Conservation (phyloP, 2,113 vertebrate species). For the Bostrychus sinensis region DNA sequence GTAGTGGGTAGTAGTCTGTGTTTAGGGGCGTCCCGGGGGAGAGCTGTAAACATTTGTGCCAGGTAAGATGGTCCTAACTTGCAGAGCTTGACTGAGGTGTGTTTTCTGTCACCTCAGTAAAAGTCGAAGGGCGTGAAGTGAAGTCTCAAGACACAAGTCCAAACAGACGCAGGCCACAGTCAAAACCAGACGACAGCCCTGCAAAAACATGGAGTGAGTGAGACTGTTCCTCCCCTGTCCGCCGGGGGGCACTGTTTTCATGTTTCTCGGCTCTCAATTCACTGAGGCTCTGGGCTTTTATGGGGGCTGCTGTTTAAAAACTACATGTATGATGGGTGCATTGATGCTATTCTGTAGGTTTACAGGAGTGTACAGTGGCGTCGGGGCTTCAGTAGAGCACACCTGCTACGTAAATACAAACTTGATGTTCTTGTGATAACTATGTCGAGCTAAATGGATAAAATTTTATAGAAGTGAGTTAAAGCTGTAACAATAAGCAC, state of each 20-base stretch:
- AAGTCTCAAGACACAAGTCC: slow-evolving; percentile 68
- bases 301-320: neutral
- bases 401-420: neutral
- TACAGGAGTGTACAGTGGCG: neutral
- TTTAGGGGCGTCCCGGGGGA: neutral
- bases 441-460: neutral
- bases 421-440: neutral
- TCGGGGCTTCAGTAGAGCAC: neutral
- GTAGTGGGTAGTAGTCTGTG: neutral
- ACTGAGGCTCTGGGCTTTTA: slow-evolving; percentile 8
- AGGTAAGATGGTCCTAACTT: slow-evolving; percentile 70
- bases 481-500: no score
- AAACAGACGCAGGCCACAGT: slow-evolving; percentile 67
- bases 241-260: slow-evolving; percentile 32
- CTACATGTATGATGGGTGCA: neutral
- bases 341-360: no score
- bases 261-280: slow-evolving; percentile 25
- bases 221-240: slow-evolving; percentile 54
- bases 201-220: slow-evolving; percentile 82
- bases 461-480: neutral
- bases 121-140: slow-evolving; percentile 69
- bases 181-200: slow-evolving; percentile 73
- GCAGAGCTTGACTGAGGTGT: slow-evolving; percentile 73
- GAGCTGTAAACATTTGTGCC: slow-evolving; percentile 38
- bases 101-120: slow-evolving; percentile 80